These are phyloP conservation scores for Thunnus maccoyii DNA, from an alignment of 2,113 vertebrate genomes.

Conservation along the genomic window DNA sequence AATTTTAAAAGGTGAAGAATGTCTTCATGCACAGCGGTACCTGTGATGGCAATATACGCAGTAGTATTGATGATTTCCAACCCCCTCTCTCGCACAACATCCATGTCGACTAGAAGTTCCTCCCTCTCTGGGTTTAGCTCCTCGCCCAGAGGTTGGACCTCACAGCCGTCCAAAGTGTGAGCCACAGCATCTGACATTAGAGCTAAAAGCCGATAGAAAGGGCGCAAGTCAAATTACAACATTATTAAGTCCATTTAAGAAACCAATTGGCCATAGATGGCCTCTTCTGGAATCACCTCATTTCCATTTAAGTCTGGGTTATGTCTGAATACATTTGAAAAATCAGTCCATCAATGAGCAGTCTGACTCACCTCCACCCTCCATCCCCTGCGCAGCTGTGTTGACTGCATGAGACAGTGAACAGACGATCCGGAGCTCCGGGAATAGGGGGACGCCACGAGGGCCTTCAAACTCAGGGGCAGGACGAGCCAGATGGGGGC, in stretches of 20 bases:
- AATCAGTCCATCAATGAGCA: not conserved
- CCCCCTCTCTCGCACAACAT: slow-evolving; percentile 90
- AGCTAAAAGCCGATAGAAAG: slow-evolving; percentile 65
- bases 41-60: slow-evolving; percentile 94
- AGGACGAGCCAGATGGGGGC: slow-evolving; percentile 92
- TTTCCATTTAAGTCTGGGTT: not conserved
- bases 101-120: slow-evolving; percentile 91
- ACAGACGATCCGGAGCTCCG: slow-evolving; percentile 94
- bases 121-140: slow-evolving; percentile 94
- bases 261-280: not conserved
- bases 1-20: not conserved
- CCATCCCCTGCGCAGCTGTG: slow-evolving; percentile 87
- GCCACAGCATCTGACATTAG: slow-evolving; percentile 97
- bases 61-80: slow-evolving; percentile 96
- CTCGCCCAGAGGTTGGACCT: slow-evolving; percentile 94
- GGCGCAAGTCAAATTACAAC: not conserved
- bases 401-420: slow-evolving; percentile 93
- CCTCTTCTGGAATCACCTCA: not conserved
- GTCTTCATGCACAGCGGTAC: slow-evolving; percentile 71
- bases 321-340: no score
- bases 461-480: slow-evolving; percentile 91
- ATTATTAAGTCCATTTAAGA: not conserved
- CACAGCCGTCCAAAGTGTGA: slow-evolving; percentile 96
- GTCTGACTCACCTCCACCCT: slow-evolving; percentile 83
- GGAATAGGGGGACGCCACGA: slow-evolving; percentile 92